phyloP scores from a whole-genome alignment of 37 sponge, comb jelly and placozoan genomes.

The Oopsacas minuta region DNA sequence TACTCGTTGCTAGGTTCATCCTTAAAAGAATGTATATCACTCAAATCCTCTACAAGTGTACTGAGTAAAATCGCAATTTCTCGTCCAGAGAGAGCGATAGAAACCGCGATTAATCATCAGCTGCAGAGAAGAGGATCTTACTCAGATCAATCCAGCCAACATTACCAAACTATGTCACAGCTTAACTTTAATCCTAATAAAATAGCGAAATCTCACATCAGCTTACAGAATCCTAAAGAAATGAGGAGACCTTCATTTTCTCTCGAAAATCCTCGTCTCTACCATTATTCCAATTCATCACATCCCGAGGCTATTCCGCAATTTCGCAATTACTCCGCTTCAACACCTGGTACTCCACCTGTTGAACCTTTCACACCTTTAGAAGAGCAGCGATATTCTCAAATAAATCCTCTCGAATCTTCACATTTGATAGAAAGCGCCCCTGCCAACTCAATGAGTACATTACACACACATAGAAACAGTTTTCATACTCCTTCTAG shows the following conservation, averaged over 20 bases:
- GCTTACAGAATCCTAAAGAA: not conserved
- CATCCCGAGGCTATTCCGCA: not conserved
- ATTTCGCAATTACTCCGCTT: not conserved
- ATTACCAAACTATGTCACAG: not conserved
- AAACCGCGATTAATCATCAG: not conserved
- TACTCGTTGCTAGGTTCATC: not conserved
- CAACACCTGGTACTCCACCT: not conserved
- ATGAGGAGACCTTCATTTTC: not conserved
- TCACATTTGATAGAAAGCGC: not conserved
- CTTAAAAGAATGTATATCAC: not conserved
- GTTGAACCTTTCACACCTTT: constrained; percentile 5
- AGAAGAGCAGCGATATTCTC: not conserved
- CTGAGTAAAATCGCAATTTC: not conserved
- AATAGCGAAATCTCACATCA: not conserved
- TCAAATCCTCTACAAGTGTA: not conserved
- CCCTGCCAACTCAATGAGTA: not conserved
- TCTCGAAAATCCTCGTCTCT: not conserved
- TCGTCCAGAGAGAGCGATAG: constrained; percentile 2
- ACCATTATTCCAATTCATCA: not conserved
- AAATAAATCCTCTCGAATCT: not conserved
- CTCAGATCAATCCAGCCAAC: not conserved
- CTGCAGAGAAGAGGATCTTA: not conserved
- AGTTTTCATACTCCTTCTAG: constrained; percentile 14
- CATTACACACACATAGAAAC: not conserved
- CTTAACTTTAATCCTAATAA: not conserved